These are phyloP conservation scores for Lichenostomus cassidix DNA, from an alignment of 2,113 vertebrate species.

Conservation along the genomic window DNA sequence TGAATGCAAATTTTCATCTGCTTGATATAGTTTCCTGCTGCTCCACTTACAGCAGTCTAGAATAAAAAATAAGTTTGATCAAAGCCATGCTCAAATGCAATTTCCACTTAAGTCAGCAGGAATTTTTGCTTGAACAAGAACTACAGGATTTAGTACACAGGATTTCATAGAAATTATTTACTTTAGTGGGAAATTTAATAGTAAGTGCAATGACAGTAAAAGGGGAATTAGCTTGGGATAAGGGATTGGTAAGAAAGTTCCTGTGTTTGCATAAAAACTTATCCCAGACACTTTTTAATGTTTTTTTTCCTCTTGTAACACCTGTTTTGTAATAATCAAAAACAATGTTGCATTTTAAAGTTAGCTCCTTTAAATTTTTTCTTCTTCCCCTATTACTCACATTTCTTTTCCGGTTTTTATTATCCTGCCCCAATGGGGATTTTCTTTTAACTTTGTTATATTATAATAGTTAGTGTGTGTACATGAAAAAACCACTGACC, in stretches of 20 bases:
- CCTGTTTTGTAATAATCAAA: constrained; percentile 26
- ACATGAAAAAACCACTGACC: constrained; percentile 30
- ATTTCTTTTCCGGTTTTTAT: constrained; percentile 58
- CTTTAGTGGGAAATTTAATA: not conserved
- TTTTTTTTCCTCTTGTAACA: not conserved
- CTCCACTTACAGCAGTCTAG: not conserved
- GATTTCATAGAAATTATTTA: not conserved
- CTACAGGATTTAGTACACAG: not conserved
- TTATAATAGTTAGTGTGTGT: not conserved
- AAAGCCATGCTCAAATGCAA: not conserved
- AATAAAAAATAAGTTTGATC: constrained; percentile 10
- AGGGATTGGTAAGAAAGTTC: not conserved
- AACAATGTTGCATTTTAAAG: constrained; percentile 43
- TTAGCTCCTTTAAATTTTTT: not conserved
- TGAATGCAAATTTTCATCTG: not conserved
- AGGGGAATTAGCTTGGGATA: not conserved
- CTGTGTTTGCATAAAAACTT: not conserved
- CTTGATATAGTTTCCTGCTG: not conserved
- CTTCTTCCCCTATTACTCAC: constrained; percentile 33
- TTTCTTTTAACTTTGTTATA: constrained; percentile 51
- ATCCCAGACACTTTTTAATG: not conserved
- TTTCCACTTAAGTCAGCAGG: not conserved
- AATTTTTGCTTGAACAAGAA: not conserved
- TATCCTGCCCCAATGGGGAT: constrained; percentile 30
- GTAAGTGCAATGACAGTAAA: not conserved